Conservation (phyloP, 37 sponge, comb jelly and placozoan species). For the Theonella swinhoei region DNA sequence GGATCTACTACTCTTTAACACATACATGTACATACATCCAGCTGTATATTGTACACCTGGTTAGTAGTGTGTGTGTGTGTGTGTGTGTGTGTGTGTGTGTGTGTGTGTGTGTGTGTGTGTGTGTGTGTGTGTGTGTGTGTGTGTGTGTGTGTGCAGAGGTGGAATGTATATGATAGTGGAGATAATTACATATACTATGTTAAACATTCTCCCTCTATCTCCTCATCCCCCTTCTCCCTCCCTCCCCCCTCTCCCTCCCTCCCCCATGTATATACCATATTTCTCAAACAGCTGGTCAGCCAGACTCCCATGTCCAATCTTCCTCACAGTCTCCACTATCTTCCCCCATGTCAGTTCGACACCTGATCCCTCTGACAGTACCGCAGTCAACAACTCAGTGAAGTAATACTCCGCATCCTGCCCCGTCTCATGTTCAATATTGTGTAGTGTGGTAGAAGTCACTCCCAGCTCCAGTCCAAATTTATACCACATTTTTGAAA, state of each 20-base stretch:
- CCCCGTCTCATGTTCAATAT: constrained; percentile 5
- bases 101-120: too few relatives aligned
- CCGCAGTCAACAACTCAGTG: neutral
- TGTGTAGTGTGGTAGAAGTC: neutral
- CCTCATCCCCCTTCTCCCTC: neutral
- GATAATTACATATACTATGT: neutral
- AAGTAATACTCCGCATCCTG: neutral
- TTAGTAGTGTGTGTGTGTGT: too few relatives aligned
- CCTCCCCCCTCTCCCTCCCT: neutral
- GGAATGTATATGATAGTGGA: too few relatives aligned
- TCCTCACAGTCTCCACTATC: neutral
- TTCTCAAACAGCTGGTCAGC: neutral
- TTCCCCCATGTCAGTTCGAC: neutral
- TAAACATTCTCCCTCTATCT: neutral
- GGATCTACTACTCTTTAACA: neutral
- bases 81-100: too few relatives aligned
- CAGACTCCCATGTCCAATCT: constrained; percentile 2
- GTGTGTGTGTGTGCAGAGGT: too few relatives aligned
- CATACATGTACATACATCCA: neutral
- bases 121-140: too few relatives aligned
- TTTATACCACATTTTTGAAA: constrained; percentile 26
- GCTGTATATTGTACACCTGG: neutral
- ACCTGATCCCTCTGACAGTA: neutral
- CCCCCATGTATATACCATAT: neutral
- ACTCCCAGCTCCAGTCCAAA: constrained; percentile 24